Evolutionary conservation across 2,113 vertebrate species (phyloP), one percentile per base, ranked within the genome.

Genomic region (Alethe castanea): DNA sequence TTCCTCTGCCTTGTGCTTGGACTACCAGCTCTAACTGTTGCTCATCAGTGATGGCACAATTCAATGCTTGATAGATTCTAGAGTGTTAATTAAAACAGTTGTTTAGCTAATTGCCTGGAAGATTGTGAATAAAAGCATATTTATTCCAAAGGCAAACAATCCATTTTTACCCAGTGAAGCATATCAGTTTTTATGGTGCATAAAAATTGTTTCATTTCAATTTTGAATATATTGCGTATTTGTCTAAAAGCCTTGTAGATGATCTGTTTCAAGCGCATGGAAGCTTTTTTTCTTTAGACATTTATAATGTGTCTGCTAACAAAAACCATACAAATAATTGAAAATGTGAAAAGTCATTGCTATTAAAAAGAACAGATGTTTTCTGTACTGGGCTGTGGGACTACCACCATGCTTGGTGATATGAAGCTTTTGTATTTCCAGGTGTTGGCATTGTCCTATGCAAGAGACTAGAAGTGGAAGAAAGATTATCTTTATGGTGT

Each of bases 81-180:
- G 90, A 92, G 90, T 0, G 12, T 96, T 97, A 96, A 96, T 95
- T 96, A 94, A 93, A 97, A 86, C 56, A 90, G 88, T 94, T 94
- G 93, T 96, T 96, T 88, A 95, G 92, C 90, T 96, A 96, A 96
- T 96, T 96, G 93, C 61, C 92, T 93, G 92, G 82, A 93, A 95
- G 64, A 96, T 81, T 96, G 88, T 15, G 11, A 90, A 67, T 94
- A 94, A 97, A 97, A 95, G 93, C 90, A 42, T 88, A 86, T 96
- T 96, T 96, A 94, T 88, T 96, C 82, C 79, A 81, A 94, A 94
- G 86, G 79, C 88, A 96, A 96, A 93, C 95, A 96, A 94, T 95
- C 82, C 60, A 86, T 91, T 96, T 96, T 94, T 95, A 93, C 50
- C 25, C 88, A 92, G 79, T 88, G 93, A 96, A 96, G 90, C 81